A percentile compares a stretch with the other conserved stretches of the same genome.
Evolutionary conservation across 2,888 invertebrate genomes (phyloP).

Genomic region (Brachypalpus laphriformis): DNA sequence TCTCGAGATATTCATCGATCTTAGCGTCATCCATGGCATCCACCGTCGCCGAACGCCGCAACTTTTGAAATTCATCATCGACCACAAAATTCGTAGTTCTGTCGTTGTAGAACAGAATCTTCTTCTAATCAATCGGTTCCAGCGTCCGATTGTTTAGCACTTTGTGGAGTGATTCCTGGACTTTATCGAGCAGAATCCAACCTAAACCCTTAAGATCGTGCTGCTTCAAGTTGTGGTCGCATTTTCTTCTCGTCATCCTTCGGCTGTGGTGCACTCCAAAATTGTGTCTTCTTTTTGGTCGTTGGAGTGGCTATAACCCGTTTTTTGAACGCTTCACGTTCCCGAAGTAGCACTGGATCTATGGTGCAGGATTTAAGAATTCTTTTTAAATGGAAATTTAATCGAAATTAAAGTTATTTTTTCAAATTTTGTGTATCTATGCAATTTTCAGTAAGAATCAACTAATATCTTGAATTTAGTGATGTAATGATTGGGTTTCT

Average conservation of each 20-base stretch:
- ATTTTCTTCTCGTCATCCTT: slow-evolving; percentile 92
- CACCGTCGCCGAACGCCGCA: slow-evolving; percentile 97
- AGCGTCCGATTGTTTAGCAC: slow-evolving; percentile 89
- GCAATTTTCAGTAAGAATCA: neutral
- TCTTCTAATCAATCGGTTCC: slow-evolving; percentile 96
- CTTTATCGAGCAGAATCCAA: slow-evolving; percentile 96
- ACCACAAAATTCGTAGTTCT: slow-evolving; percentile 91
- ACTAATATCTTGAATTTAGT: no score
- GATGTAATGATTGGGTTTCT: no score
- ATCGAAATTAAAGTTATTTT: neutral
- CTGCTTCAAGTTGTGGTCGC: slow-evolving; percentile 90
- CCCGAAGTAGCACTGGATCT: slow-evolving; percentile 96
- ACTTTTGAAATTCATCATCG: slow-evolving; percentile 97
- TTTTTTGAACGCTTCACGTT: slow-evolving; percentile 96
- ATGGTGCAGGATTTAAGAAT: slow-evolving; percentile 84
- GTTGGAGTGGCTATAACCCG: slow-evolving; percentile 94
- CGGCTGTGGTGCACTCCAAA: slow-evolving; percentile 84
- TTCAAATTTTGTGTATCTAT: neutral
- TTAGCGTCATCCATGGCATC: slow-evolving; percentile 99
- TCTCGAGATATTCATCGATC: slow-evolving; percentile 98
- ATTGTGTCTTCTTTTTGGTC: slow-evolving; percentile 92
- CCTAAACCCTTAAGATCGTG: slow-evolving; percentile 97
- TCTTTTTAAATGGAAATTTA: neutral
- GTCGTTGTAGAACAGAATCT: slow-evolving; percentile 97
- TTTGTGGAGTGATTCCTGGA: slow-evolving; percentile 97